Evolutionary conservation across 2,888 invertebrate genomes (phyloP).

Genomic region (Drosophila mulleri): DNA sequence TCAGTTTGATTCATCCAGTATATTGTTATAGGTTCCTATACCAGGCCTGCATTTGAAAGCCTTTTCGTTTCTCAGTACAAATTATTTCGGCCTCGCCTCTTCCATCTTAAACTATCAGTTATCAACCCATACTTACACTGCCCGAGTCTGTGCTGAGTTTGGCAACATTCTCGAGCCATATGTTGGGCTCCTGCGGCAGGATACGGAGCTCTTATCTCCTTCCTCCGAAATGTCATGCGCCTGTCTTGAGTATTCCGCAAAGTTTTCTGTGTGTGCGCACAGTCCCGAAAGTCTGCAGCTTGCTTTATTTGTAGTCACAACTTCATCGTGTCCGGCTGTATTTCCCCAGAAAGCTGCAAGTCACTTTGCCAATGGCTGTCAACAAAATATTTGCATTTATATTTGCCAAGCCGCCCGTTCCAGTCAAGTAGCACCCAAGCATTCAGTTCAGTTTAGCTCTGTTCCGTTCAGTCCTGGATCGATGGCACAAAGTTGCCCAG

Average conservation of each 20-base stretch:
- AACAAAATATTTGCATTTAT: constrained; percentile 72
- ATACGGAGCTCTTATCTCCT: constrained; percentile 7
- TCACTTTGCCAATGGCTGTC: constrained; percentile 67
- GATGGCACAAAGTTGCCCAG: constrained; percentile 40
- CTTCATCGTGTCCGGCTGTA: constrained; percentile 58
- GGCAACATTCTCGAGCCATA: background rate
- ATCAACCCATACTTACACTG: background rate
- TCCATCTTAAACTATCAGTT: background rate
- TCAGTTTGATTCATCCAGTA: background rate
- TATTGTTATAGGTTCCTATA: constrained; percentile 38
- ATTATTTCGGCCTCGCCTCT: constrained; percentile 11
- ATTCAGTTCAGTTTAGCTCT: constrained; percentile 12
- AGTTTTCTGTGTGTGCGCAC: constrained; percentile 38
- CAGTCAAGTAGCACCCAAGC: constrained; percentile 32
- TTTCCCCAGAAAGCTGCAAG: constrained; percentile 59
- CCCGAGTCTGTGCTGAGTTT: constrained; percentile 7
- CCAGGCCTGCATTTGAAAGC: constrained; percentile 14
- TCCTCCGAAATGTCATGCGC: constrained; percentile 29
- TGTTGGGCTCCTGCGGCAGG: constrained; percentile 4
- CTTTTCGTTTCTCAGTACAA: constrained; percentile 17
- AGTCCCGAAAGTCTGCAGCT: constrained; percentile 32
- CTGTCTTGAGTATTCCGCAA: constrained; percentile 33
- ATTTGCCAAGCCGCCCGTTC: constrained; percentile 43
- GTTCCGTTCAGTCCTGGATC: constrained; percentile 26
- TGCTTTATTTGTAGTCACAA: constrained; percentile 35